phyloP scores from a whole-genome alignment of 2,888 invertebrate species.

The Terebella lapidaria region DNA sequence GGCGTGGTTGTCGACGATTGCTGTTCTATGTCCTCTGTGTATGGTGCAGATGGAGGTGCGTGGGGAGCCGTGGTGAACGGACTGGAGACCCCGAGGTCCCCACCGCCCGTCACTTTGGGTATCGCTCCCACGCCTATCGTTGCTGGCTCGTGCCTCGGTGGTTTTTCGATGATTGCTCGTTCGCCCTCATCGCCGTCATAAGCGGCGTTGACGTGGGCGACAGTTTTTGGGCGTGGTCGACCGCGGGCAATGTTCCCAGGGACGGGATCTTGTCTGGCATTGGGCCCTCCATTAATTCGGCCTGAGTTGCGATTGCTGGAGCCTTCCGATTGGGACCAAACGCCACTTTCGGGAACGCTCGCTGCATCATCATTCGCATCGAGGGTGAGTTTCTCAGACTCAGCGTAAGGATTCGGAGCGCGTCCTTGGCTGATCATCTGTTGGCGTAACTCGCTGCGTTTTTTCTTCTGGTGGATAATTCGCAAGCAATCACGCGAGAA shows the following conservation, averaged over 20 bases:
- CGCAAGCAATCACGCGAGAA: neutral
- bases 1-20: too few relatives aligned
- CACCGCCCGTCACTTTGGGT: too few relatives aligned
- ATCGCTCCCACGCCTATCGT: too few relatives aligned
- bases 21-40: too few relatives aligned
- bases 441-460: neutral
- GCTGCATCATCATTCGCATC: neutral
- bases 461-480: neutral
- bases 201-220: neutral
- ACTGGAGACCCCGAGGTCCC: too few relatives aligned
- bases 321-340: slow-evolving; percentile 1
- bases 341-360: slow-evolving; percentile 1
- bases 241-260: neutral
- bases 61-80: too few relatives aligned
- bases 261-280: too few relatives aligned
- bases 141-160: neutral
- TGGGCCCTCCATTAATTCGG: neutral
- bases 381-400: neutral
- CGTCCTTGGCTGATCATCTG: neutral
- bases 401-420: neutral
- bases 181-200: neutral
- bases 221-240: neutral
- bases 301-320: neutral
- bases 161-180: neutral
- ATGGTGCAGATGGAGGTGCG: too few relatives aligned